Base-by-base conservation (phyloP, 2,113 vertebrate species). In the Pachyramphus minor region DNA sequence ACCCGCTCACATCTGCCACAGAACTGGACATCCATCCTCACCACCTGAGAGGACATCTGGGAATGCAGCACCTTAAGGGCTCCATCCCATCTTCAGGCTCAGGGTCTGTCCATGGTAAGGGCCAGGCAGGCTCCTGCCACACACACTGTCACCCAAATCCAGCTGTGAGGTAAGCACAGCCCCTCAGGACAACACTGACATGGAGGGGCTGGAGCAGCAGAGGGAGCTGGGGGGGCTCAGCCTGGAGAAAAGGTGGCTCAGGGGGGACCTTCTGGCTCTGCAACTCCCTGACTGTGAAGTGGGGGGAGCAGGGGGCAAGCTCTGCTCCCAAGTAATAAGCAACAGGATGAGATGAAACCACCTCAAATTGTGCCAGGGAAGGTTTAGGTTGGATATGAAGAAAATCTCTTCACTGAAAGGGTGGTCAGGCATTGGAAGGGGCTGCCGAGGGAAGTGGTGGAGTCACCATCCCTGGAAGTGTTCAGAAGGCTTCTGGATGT, bases 371-470 rank as follows among this genome's bases (percentile, higher is more conserved):
- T 0, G 7, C 31, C 52, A 50, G 35, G 13, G 28, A 8, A 67
- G 9, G 24, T 6, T 17, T 2, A 44, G 9, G 0, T 8, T 19
- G 37, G 55, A 2, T 9, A 39, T 45, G 1, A 11, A 1, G 27
- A 39, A 10, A 62, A 60, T 9, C 27, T 18, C 22, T 33, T 11
- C 39, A 23, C 23, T 15, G 18, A 23, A 69, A 37, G 12, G 9
- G 22, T 52, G 27, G 27, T 4, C 50, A 89, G 59, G 33, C 27
- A 12, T 0, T 28, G 28, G 33, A 20, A 30, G 5, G 44, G 60
- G 27, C 15, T 35, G 83, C 5, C 11, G 30, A 64, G 41, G 41
- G 22, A 5, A 31, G 18, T 2, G 31, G 11, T 28, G 33, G 52
- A 17, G 14, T 3, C 67, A 17, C 7, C 75, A 80, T 5, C 39